Conservation (phyloP, 2,113 vertebrate genomes). For the Tauraco erythrolophus region DNA sequence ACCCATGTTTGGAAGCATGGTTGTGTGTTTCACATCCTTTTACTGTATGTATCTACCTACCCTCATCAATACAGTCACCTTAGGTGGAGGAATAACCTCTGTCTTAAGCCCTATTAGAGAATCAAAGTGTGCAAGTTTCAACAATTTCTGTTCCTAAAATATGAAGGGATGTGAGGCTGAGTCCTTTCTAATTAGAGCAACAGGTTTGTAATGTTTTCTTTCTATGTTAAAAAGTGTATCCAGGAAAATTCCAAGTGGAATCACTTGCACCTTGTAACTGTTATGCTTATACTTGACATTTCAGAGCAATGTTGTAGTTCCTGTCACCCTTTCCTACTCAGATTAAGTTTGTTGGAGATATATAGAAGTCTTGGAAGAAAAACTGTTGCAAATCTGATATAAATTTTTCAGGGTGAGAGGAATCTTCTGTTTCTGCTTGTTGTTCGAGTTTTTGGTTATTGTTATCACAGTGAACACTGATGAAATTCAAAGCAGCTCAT, state of each 20-base stretch:
- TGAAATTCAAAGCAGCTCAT: background rate
- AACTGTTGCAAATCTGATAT: background rate
- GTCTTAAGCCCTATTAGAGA: background rate
- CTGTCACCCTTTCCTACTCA: background rate
- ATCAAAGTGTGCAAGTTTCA: background rate
- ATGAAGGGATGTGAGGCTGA: background rate
- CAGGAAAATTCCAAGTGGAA: background rate
- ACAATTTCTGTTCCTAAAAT: background rate
- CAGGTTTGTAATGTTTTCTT: background rate
- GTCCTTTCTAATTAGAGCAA: background rate
- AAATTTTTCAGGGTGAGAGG: background rate
- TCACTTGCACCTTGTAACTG: background rate
- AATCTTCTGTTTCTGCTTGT: background rate
- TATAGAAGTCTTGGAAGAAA: background rate
- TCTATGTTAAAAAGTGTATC: background rate
- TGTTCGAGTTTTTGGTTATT: background rate
- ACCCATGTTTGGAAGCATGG: background rate
- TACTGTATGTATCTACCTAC: background rate
- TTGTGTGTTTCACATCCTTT: background rate
- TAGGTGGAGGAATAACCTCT: background rate
- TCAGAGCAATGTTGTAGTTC: background rate
- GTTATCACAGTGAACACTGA: background rate
- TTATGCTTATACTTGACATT: background rate
- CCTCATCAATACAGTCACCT: background rate
- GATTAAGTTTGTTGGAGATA: background rate